A percentile compares a stretch with the other conserved stretches of the same genome.
phyloP scores from a whole-genome alignment of 2,888 invertebrate genomes.

The Timandra comae region DNA sequence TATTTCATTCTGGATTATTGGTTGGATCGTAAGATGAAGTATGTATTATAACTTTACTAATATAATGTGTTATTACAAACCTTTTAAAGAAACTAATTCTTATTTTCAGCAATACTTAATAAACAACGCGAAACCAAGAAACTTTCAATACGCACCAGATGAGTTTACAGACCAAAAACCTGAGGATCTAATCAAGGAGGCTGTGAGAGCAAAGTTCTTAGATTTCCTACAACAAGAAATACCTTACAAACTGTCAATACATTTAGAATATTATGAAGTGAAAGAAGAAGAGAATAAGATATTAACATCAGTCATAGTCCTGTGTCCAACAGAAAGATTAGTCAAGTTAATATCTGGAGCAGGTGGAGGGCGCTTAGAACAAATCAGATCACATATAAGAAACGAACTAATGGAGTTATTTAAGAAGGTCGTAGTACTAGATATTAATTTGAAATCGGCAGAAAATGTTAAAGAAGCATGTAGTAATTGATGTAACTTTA shows the following conservation, averaged over 20 bases:
- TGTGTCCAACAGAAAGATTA: conserved; percentile 79
- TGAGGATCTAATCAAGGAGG: conserved; percentile 81
- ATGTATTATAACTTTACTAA: no score
- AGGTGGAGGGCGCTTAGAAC: conserved; percentile 81
- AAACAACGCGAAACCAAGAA: conserved; percentile 78
- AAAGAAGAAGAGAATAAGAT: conserved; percentile 66
- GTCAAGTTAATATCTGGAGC: conserved; percentile 81
- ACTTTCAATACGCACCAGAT: conserved; percentile 81
- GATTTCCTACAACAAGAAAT: conserved; percentile 90
- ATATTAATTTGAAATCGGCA: conserved; percentile 40
- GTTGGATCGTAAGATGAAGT: no score
- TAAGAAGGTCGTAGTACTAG: conserved; percentile 73
- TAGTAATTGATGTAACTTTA: no score
- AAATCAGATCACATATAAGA: conserved; percentile 81
- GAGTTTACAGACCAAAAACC: conserved; percentile 85
- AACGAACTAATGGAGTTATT: conserved; percentile 81
- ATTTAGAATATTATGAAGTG: conserved; percentile 81
- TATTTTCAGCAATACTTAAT: conserved; percentile 81
- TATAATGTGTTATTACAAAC: no score
- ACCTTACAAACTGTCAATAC: conserved; percentile 84
- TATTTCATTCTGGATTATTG: no score
- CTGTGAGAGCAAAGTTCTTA: conserved; percentile 88
- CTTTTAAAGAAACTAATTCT: no score
- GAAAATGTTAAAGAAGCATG: conserved; percentile 5
- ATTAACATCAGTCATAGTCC: conserved; percentile 75